Percentiles rank a stretch among this genome's conserved stretches.
phyloP scores from a whole-genome alignment of 2,113 vertebrate species.

The Silurus glanis region DNA sequence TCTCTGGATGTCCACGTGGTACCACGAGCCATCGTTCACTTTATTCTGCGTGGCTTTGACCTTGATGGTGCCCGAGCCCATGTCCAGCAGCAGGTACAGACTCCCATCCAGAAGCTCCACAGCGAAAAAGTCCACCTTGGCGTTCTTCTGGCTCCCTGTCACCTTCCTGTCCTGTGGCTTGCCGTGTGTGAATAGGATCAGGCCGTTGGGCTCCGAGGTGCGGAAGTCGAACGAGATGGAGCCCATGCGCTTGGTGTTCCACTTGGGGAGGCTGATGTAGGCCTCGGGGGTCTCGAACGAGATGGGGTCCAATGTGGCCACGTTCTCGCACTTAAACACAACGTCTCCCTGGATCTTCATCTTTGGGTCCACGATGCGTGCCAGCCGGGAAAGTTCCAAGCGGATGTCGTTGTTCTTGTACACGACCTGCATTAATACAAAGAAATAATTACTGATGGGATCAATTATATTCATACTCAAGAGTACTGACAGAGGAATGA shows the following conservation, averaged over 20 bases:
- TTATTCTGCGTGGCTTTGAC: constrained; percentile 97
- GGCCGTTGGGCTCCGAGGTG: constrained; percentile 94
- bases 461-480: constrained; percentile 7
- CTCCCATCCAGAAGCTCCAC: constrained; percentile 96
- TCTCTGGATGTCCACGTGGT: constrained; percentile 97
- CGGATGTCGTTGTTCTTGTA: constrained; percentile 99
- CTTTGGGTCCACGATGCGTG: constrained; percentile 93
- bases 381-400: constrained; percentile 93
- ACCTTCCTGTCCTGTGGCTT: constrained; percentile 96
- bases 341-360: constrained; percentile 99
- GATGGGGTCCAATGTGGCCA: constrained; percentile 94
- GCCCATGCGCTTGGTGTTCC: constrained; percentile 98
- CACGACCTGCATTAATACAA: constrained; percentile 80
- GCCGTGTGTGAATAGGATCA: constrained; percentile 96
- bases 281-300: constrained; percentile 98
- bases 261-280: constrained; percentile 95
- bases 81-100: constrained; percentile 92
- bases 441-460: background rate
- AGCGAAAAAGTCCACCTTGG: constrained; percentile 98
- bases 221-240: constrained; percentile 98
- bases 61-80: constrained; percentile 98
- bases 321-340: constrained; percentile 93
- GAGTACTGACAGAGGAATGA: background rate
- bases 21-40: constrained; percentile 97
- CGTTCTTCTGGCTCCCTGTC: constrained; percentile 90